Evolutionary conservation across 2,888 invertebrate species (phyloP), one percentile per base, ranked within the genome.

Genomic region (Melieria omissa): DNA sequence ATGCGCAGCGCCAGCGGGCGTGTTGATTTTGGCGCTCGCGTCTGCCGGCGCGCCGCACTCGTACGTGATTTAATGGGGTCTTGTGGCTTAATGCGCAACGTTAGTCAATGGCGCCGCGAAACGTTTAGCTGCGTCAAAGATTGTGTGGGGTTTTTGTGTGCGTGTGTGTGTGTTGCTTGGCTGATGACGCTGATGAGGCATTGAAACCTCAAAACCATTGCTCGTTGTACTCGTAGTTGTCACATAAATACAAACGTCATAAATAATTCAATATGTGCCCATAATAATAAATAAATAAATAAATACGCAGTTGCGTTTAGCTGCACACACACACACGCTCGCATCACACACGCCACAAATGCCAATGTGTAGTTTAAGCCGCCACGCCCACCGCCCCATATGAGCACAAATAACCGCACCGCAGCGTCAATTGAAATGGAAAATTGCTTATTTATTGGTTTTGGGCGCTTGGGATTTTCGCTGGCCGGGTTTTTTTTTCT

Each of bases 61-160:
- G 68, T 68, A 60, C 68, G 68, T 68, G 68, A 68, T 68, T 68
- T 68, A 68, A 68, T 68, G 61, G 61, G 68, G 68, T 68, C 61
- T 68, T 68, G 68, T 60, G 68, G 68, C 61, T 68, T 68, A 68
- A 52, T 46, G 58, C 66, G 42, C 41, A 66, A 44, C 41, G n/a
- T 66, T 44, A 52, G 29, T 29, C 29, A 29, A 29, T 29, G 29
- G 29, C 29, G 29, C 29, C 29, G 29, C 29, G 29, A 29, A 29
- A 9, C 12, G 58, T 58, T 66, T 55, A 47, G 45, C 12, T 64
- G 58, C 3, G n/a, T 7, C 12, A 14, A 9, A 5, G 41, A 5
- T 58, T 14, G 5, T 47, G 41, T 57, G n/a, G n/a, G 57, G 10
- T 66, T 58, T 46, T 47, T 9, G n/a, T 29, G 29, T 29, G 29